These are phyloP conservation scores for Cygnus olor DNA, from an alignment of 2,797 vertebrate genomes.

Conservation along the genomic window DNA sequence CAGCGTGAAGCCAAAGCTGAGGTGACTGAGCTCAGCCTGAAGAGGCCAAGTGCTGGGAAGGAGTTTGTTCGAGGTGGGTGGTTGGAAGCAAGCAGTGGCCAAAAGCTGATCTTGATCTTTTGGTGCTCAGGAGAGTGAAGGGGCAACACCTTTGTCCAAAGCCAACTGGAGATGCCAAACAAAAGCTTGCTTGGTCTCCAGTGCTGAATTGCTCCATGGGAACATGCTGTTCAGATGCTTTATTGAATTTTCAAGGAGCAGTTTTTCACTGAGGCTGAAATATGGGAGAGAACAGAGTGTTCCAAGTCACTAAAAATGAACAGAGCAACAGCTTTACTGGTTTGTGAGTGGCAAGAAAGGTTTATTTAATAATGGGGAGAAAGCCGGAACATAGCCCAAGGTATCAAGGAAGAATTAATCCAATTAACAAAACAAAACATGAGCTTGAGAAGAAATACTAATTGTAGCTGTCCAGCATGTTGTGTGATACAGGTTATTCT, in stretches of 20 bases:
- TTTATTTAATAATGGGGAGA: conserved; percentile 63
- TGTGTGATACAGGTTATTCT: conserved; percentile 27
- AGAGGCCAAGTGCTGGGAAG: not conserved
- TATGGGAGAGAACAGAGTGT: conserved; percentile 64
- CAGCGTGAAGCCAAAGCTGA: not conserved
- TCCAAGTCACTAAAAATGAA: conserved; percentile 41
- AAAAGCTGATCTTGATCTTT: not conserved
- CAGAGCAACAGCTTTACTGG: conserved; percentile 29
- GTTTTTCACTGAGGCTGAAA: conserved; percentile 51
- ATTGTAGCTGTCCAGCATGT: conserved; percentile 42
- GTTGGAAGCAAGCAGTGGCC: not conserved
- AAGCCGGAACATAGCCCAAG: conserved; percentile 61
- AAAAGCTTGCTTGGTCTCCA: conserved; percentile 40
- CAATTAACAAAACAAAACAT: conserved; percentile 44
- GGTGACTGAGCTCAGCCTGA: not conserved
- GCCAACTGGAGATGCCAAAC: conserved; percentile 37
- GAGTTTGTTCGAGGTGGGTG: not conserved
- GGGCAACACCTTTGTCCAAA: conserved; percentile 9
- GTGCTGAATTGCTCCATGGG: conserved; percentile 46
- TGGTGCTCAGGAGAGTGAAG: not conserved
- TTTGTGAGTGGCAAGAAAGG: conserved; percentile 42
- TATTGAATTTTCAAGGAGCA: conserved; percentile 65
- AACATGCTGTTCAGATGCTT: conserved; percentile 52
- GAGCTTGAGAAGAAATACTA: conserved; percentile 37
- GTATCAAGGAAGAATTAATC: conserved; percentile 50